Evolutionary conservation across 2,888 invertebrate species (phyloP), one percentile per base, ranked within the genome.

Genomic region (Dasysyrphus albostriatus): DNA sequence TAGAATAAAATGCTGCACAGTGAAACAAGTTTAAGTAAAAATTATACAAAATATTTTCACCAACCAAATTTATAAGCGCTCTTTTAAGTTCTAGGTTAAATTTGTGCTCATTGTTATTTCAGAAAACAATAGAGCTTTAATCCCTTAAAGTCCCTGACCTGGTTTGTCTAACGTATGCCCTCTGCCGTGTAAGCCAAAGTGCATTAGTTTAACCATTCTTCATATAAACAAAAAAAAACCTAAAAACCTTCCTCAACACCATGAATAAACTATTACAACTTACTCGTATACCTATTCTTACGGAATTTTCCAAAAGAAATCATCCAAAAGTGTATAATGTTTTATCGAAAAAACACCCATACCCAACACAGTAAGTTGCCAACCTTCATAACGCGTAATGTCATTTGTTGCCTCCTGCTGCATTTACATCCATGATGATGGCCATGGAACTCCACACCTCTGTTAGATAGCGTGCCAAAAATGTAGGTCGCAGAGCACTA

Each of bases 401-500:
- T 72, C 39, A 29, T 70, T 61, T 65, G 4, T 16, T 39, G 14
- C 74, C 29, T 73, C 19, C 19, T 10, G 16, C 16, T 61, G 37
- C 34, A 58, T 58, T 58, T 63, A 67, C 14, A 39, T 34, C 37
- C 7, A 51, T 49, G 8, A 51, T 69, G 67, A 51, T 54, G 54
- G 39, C 72, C 74, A 67, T 59, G 79, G 32, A 63, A 54, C n/a
- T 29, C 29, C 14, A 19, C 63, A 49, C 54, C 63, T 54, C n/a
- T 75, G 19, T 24, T 42, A 47, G 70, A 79, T 65, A 39, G 49
- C 44, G 69, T 61, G 58, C 29, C 59, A 19, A 14, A 32, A 76
- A 84, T 72, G 72, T 84, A 76, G 84, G 84, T 81, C 84, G 67
- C 80, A 80, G n/a, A n/a, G 10, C 65, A 72, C 59, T 44, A 56